Percentiles rank a stretch among this genome's conserved stretches.
Evolutionary conservation across 2,797 vertebrate species (phyloP).

Genomic region (Acanthis flammea): DNA sequence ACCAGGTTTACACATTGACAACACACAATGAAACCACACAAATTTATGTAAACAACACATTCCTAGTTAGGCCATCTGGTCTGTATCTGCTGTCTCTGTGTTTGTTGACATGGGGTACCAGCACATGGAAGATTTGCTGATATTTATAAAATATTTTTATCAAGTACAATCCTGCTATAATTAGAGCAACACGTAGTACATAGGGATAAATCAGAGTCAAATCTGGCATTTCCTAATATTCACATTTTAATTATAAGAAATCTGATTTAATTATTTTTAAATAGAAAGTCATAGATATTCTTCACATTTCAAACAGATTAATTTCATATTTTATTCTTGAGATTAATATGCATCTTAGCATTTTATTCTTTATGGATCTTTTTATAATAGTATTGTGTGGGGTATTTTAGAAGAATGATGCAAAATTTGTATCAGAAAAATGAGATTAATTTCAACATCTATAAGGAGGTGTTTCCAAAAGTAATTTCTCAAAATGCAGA

Average conservation of each 20-base stretch:
- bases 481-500: neutral
- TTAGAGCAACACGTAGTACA: neutral
- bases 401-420: neutral
- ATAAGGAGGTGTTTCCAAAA: neutral
- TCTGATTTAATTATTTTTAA: neutral
- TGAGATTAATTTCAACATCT: neutral
- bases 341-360: neutral
- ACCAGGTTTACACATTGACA: neutral
- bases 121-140: neutral
- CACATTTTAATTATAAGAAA: neutral
- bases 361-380: neutral
- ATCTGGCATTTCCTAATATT: neutral
- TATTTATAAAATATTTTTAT: slow-evolving; percentile 50
- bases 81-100: neutral
- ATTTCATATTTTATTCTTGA: neutral
- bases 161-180: slow-evolving; percentile 10
- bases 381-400: neutral
- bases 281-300: neutral
- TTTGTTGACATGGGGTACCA: slow-evolving; percentile 9
- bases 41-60: slow-evolving; percentile 14
- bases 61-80: slow-evolving; percentile 20
- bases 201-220: neutral
- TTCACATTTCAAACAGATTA: neutral
- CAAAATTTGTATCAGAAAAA: neutral
- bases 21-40: neutral